Conservation (phyloP, 2,113 vertebrate species). For the Amphiprion percula region DNA sequence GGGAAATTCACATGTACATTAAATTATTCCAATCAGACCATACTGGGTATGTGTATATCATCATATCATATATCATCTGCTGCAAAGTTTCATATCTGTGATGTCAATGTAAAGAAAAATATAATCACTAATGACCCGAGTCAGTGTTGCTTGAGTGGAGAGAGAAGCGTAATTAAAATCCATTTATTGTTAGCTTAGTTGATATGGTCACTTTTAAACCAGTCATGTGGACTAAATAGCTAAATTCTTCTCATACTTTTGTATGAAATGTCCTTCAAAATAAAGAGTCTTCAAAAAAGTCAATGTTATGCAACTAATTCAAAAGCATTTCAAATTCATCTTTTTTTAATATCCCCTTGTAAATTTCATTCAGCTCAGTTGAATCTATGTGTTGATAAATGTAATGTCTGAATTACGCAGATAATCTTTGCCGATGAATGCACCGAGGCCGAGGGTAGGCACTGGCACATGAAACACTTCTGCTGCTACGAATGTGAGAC, state of each 20-base stretch:
- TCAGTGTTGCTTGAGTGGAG: background rate
- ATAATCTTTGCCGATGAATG: conserved; percentile 99
- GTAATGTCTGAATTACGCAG: conserved; percentile 75
- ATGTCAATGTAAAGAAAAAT: background rate
- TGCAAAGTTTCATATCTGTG: too few species aligned
- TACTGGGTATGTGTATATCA: too few species aligned
- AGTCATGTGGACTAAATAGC: too few species aligned
- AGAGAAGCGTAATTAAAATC: too few species aligned
- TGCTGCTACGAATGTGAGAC: conserved; percentile 98
- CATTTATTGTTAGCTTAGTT: too few species aligned
- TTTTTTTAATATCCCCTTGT: background rate
- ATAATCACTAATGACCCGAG: background rate
- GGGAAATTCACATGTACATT: too few species aligned
- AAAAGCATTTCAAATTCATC: background rate
- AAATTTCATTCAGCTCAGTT: background rate
- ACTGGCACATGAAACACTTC: conserved; percentile 99
- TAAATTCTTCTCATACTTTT: too few species aligned
- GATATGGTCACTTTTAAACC: too few species aligned
- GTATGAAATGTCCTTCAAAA: too few species aligned
- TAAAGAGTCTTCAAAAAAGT: background rate
- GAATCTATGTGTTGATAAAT: conserved; percentile 22
- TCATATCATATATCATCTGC: too few species aligned
- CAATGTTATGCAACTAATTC: background rate
- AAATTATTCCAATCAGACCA: background rate
- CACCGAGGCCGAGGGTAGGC: conserved; percentile 96